These are phyloP conservation scores for Periphyllus acericola DNA, from an alignment of 2,888 invertebrate species.

Conservation along the genomic window DNA sequence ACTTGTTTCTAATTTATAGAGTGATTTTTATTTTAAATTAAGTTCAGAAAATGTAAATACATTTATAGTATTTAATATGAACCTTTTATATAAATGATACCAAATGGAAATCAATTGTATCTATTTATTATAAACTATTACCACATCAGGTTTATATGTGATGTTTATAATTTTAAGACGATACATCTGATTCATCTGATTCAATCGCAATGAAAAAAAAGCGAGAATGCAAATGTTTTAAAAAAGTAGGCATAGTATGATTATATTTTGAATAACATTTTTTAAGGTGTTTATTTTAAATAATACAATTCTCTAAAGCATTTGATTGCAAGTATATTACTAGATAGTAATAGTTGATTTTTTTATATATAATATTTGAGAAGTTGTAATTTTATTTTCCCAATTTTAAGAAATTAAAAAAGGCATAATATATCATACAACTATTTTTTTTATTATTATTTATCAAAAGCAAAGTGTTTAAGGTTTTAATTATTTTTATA, in stretches of 20 bases:
- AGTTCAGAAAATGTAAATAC: not conserved
- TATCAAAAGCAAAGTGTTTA: not conserved
- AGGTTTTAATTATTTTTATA: not conserved
- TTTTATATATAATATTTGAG: not conserved
- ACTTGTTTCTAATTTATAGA: not conserved
- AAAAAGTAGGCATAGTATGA: constrained; percentile 21
- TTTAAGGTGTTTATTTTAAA: not conserved
- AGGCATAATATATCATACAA: not conserved
- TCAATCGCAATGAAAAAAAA: not conserved
- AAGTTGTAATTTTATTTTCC: not conserved
- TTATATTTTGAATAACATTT: not conserved
- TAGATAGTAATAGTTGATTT: not conserved
- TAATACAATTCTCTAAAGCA: not conserved
- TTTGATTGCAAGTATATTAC: not conserved
- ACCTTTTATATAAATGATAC: not conserved
- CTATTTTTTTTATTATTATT: too few relatives aligned
- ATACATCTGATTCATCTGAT: not conserved
- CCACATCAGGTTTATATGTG: not conserved
- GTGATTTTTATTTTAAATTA: not conserved
- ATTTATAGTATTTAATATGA: not conserved
- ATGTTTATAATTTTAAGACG: constrained; percentile 36
- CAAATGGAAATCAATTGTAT: constrained; percentile 15
- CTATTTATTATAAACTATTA: not conserved
- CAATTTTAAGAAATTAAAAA: not conserved
- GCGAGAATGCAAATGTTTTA: not conserved